phyloP scores from a whole-genome alignment of 2,797 vertebrate genomes.

The Anabas testudineus region DNA sequence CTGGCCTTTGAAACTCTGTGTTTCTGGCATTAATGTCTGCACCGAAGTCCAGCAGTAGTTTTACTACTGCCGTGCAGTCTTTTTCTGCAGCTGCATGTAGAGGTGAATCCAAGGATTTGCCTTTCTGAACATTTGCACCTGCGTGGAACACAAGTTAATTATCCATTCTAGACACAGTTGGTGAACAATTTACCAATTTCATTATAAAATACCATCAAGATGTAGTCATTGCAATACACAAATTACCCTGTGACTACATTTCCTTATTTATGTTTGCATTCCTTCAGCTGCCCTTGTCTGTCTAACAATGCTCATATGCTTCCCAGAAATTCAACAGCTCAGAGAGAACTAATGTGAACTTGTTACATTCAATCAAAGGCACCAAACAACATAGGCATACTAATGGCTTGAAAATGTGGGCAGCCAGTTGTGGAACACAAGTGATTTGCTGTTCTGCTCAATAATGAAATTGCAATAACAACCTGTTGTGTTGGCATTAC shows the following conservation, averaged over 20 bases:
- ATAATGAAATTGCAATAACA: constrained; percentile 2
- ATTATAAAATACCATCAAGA: neutral
- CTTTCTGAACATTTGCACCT: constrained; percentile 95
- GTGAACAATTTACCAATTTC: too few relatives aligned
- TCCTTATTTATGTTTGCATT: constrained; percentile 14
- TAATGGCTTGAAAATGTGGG: constrained; percentile 20
- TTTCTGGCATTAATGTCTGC: constrained; percentile 94
- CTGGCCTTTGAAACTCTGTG: constrained; percentile 88
- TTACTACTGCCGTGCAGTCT: constrained; percentile 88
- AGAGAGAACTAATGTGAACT: constrained; percentile 12
- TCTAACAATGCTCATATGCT: constrained; percentile 4
- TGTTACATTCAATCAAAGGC: constrained; percentile 34
- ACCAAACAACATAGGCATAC: constrained; percentile 1
- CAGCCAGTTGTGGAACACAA: constrained; percentile 29
- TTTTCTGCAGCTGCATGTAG: constrained; percentile 92
- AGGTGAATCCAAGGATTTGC: constrained; percentile 90
- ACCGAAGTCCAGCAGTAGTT: constrained; percentile 93
- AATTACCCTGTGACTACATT: neutral
- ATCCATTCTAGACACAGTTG: neutral
- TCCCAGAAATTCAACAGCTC: constrained; percentile 19
- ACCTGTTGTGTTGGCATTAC: neutral
- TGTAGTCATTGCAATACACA: neutral
- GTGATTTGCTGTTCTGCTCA: neutral
- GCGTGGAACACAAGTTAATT: constrained; percentile 22
- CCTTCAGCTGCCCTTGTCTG: neutral